Conservation (phyloP, 2,113 vertebrate genomes). For the Aptenodytes patagonicus region DNA sequence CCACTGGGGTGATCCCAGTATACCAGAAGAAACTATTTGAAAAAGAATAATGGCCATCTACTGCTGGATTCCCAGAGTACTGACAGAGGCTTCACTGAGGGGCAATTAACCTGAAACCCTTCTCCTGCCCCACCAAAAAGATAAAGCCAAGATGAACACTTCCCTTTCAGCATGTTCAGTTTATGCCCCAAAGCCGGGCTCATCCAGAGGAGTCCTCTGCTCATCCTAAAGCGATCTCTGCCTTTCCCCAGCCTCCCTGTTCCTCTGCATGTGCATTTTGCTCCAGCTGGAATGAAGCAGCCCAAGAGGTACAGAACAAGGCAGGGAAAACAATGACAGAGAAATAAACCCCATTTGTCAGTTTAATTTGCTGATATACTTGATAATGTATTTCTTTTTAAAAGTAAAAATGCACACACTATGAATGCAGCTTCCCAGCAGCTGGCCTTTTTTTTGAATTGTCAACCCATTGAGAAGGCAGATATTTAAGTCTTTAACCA, state of each 20-base stretch:
- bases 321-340: not conserved
- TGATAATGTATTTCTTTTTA: not conserved
- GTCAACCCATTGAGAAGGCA: not conserved
- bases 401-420: not conserved
- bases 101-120: not conserved
- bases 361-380: not conserved
- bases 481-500: not conserved
- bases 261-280: rapidly evolving
- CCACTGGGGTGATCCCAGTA: rapidly evolving
- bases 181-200: not conserved
- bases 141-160: not conserved
- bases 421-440: not conserved
- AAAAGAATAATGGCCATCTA: not conserved
- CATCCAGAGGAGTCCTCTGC: not conserved
- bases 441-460: not conserved
- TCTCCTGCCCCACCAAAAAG: not conserved
- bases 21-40: not conserved
- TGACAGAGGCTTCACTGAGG: not conserved
- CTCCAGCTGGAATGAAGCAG: not conserved
- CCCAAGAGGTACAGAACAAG: not conserved
- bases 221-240: not conserved
- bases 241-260: not conserved
- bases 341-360: not conserved
- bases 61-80: not conserved
- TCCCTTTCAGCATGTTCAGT: not conserved